phyloP scores from a whole-genome alignment of 2,797 vertebrate genomes.

The Karalla daura region DNA sequence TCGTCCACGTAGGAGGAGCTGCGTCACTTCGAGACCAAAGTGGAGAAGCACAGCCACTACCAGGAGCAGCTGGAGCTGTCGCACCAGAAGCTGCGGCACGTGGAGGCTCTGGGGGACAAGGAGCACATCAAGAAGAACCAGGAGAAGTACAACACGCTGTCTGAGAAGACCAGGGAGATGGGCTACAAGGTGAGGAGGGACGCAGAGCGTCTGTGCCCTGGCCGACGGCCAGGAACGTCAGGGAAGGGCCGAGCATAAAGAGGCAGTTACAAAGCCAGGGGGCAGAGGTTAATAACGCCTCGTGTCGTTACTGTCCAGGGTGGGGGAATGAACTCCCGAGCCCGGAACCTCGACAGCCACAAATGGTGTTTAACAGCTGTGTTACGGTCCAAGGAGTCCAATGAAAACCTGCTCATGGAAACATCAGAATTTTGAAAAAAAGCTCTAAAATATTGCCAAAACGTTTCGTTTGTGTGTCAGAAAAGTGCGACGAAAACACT shows the following conservation, averaged over 20 bases:
- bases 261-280: not conserved
- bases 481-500: too few species aligned
- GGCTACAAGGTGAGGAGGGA: constrained; percentile 90
- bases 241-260: too few species aligned
- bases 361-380: too few species aligned
- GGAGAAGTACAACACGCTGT: constrained; percentile 89
- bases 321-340: too few species aligned
- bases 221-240: too few species aligned
- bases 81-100: constrained; percentile 93
- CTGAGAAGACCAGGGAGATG: constrained; percentile 94
- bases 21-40: constrained; percentile 95
- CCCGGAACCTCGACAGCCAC: too few species aligned
- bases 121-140: constrained; percentile 91
- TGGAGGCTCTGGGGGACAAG: constrained; percentile 89
- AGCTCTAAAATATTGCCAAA: too few species aligned
- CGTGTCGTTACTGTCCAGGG: not conserved
- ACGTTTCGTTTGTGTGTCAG: too few species aligned
- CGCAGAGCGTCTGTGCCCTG: accelerated
- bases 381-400: too few species aligned
- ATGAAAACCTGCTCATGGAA: too few species aligned
- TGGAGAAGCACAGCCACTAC: constrained; percentile 97
- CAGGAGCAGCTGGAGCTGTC: constrained; percentile 96
- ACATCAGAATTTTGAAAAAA: too few species aligned
- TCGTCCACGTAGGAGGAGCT: constrained; percentile 89
- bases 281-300: constrained; percentile 5